Percentiles rank a stretch among this genome's conserved stretches.
Conservation (phyloP, 2,113 vertebrate species). For the Azemiops feae region DNA sequence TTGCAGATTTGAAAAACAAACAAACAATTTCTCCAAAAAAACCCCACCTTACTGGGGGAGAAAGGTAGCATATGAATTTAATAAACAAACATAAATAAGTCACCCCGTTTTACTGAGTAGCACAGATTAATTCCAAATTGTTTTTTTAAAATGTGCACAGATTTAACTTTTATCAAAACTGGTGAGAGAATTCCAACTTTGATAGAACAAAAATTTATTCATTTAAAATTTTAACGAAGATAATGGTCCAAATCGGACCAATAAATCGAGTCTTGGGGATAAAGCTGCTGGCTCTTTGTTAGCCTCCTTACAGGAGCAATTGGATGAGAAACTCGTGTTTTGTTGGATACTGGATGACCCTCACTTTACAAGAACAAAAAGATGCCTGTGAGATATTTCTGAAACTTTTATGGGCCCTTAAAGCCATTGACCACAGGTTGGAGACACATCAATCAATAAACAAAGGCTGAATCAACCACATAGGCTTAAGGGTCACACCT, state of each 20-base stretch:
- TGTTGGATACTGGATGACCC: not conserved
- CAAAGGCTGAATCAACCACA: not conserved
- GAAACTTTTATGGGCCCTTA: not conserved
- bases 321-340: not conserved
- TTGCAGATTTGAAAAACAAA: not conserved
- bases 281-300: not conserved
- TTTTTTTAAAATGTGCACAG: not conserved
- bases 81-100: not conserved
- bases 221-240: not conserved
- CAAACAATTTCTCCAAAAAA: not conserved
- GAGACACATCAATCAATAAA: not conserved
- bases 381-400: too few relatives aligned
- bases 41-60: not conserved
- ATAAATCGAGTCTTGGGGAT: not conserved
- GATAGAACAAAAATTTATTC: not conserved
- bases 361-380: not conserved
- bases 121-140: not conserved
- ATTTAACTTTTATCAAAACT: not conserved
- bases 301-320: not conserved
- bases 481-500: not conserved
- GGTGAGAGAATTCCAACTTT: not conserved
- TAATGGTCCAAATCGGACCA: not conserved
- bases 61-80: not conserved
- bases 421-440: not conserved
- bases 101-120: not conserved